Percentiles rank a stretch among this genome's conserved stretches.
These are phyloP conservation scores for Oligia latruncula DNA, from an alignment of 2,888 invertebrate genomes.

Conservation along the genomic window DNA sequence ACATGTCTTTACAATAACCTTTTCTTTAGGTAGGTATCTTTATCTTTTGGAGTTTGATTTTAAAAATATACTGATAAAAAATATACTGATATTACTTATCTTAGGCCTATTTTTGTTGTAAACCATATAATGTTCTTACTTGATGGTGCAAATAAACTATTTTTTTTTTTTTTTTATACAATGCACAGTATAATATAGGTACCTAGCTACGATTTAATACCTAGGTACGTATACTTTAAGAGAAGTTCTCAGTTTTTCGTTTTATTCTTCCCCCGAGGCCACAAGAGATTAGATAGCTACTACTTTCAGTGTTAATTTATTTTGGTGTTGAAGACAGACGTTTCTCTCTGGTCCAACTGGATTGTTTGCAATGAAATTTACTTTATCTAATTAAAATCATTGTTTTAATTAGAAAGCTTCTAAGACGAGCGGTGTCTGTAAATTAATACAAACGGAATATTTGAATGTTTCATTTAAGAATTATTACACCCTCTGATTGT, in stretches of 20 bases:
- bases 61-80: too few species aligned
- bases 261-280: constrained; percentile 36
- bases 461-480: constrained; percentile 56
- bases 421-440: constrained; percentile 44
- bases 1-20: too few species aligned
- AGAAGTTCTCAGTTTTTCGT: constrained; percentile 17
- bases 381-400: constrained; percentile 69
- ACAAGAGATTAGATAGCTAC: constrained; percentile 52
- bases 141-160: too few species aligned
- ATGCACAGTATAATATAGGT: background rate
- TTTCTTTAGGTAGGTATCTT: too few species aligned
- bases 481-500: constrained; percentile 64
- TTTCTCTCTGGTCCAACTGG: constrained; percentile 53
- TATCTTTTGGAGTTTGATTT: too few species aligned
- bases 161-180: too few species aligned
- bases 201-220: constrained; percentile 1
- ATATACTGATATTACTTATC: too few species aligned
- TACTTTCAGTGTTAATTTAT: constrained; percentile 65
- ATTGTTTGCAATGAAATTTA: constrained; percentile 63
- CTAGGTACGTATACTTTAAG: background rate
- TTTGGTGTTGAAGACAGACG: constrained; percentile 63
- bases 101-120: too few species aligned
- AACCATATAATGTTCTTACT: too few species aligned
- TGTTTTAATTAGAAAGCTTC: constrained; percentile 69
- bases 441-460: constrained; percentile 63